Base-by-base conservation (phyloP, 2,113 vertebrate genomes). In the Nanorana parkeri region DNA sequence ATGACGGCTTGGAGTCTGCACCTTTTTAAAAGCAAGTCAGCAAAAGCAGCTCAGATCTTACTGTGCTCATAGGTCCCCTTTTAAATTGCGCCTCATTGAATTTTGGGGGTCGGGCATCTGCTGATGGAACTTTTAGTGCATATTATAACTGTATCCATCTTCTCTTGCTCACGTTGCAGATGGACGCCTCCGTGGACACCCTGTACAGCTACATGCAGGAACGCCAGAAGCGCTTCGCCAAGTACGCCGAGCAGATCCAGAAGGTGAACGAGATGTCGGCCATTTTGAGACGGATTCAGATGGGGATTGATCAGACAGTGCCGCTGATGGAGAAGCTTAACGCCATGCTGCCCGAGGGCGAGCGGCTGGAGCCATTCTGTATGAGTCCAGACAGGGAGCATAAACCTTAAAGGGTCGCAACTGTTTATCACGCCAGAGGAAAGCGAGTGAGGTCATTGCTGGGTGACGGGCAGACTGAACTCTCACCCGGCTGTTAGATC, bases 201-300 rank as follows among this genome's bases (percentile, higher is more conserved):
- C 90, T 99, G 65, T 99, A 98, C 83, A 94, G 95, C 90, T 94
- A 97, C 84, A 99, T 99, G 98, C 98, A 99, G 88, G 97, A 99
- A 85, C 94, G 97, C 23, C 98, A 99, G 93, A 99, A 99, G 85
- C 95, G 97, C 74, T 99, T 97, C 0, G 97, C 98, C 84, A 99
- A 98, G 84, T 99, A 99, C 0, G 98, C 98, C 0, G 97, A 99
- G 91, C 98, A 99, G 94, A 98, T 99, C 91, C 97, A 99, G 92
- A 99, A 99, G 85, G 98, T 99, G 84, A 98, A 98, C 0, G 98
- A 99, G 91, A 99, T 99, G 96, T 99, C 98, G 0, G 96, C 98
- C 91, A 97, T 99, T 90, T 94, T 99, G 29, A 93, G 98, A 6
- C 96, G 97, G 17, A 95, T 99, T 52, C 98, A 99, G 93, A 99